Base-by-base conservation (phyloP, 2,797 vertebrate genomes). In the Emys orbicularis region DNA sequence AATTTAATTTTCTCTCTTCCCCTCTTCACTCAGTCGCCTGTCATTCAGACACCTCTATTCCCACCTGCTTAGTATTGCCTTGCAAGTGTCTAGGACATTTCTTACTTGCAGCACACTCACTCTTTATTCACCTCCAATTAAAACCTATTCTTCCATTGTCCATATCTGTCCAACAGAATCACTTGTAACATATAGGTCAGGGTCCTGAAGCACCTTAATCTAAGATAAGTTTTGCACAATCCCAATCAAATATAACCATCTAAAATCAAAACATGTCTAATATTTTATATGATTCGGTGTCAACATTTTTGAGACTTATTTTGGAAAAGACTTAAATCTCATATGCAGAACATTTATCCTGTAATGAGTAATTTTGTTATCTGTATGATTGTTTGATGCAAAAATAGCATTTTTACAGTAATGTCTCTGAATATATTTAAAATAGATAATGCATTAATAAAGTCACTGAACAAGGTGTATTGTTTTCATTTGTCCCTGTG, bases 51-150 rank as follows among this genome's bases (percentile, higher is more conserved):
- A 59, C 74, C n/a, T 2, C 0, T 77, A 89, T 77, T 41, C 92
- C 87, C 89, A 90, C 89, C 93, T 96, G 72, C 83, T 34, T 90
- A 83, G 49, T 74, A 81, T 87, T 92, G 41, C 87, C 65, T 86
- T 86, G 80, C 54, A 72, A 34, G 9, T 77, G 34, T 44, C 44
- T 29, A 57, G 27, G 50, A 44, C 82, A 83, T 86, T 68, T 79
- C 29, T 23, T 13, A 25, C 0, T 0, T 88, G 54, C 29, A 83
- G 80, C 37, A 54, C 72, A 49, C 87, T 92, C 53, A 83, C 53
- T 53, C 44, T 86, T 34, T 87, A 90, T 25, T 88, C 44, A 10
- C 74, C 41, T 90, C 12, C 4, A 82, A n/a, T 53, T 84, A 37
- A 54, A 88, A 89, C 44, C 37, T 87, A 0, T 68, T 79, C 23